Percentiles rank a stretch among this genome's conserved stretches.
phyloP scores from a whole-genome alignment of 2,797 vertebrate species.

The Ibycter americanus region DNA sequence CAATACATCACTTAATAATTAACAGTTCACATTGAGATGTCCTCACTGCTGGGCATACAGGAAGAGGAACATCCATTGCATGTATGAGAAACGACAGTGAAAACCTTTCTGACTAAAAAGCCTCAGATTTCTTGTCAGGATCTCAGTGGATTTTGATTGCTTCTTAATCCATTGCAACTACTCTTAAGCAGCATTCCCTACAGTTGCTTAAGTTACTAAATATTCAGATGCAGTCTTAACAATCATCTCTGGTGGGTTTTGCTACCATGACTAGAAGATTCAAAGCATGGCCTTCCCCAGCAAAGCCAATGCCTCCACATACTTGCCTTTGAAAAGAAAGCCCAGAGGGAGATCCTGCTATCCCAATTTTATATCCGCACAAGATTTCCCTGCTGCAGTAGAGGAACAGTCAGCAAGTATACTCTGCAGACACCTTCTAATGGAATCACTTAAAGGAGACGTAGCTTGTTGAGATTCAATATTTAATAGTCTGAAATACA shows the following conservation, averaged over 20 bases:
- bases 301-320: not conserved
- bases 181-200: not conserved
- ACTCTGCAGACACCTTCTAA: not conserved
- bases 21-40: not conserved
- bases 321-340: not conserved
- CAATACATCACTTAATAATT: not conserved
- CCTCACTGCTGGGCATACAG: not conserved
- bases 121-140: not conserved
- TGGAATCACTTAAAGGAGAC: not conserved
- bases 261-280: not conserved
- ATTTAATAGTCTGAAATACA: not conserved
- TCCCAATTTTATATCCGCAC: not conserved
- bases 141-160: not conserved
- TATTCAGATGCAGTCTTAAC: not conserved
- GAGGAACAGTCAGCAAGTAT: not conserved
- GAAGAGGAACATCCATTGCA: not conserved
- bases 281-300: not conserved
- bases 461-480: not conserved
- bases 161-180: not conserved
- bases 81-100: not conserved
- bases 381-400: not conserved
- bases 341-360: not conserved
- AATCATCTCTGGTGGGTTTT: not conserved
- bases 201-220: not conserved
- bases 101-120: not conserved